Evolutionary conservation across 2,113 vertebrate genomes (phyloP).

Genomic region (Microcebus ravelobensis): DNA sequence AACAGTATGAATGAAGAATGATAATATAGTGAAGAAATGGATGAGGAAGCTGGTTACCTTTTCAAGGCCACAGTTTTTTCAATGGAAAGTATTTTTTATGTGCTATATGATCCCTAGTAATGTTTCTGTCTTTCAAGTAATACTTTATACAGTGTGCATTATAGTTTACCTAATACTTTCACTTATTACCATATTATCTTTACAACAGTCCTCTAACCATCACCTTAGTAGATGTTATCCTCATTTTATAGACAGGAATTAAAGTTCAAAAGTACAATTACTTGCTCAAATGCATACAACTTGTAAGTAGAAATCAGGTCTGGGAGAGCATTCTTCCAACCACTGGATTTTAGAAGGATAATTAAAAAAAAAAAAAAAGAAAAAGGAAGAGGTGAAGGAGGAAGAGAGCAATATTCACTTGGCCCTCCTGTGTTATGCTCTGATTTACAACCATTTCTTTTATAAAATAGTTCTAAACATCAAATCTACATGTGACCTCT

Average conservation of each 20-base stretch:
- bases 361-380: background rate
- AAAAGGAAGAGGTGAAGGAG: background rate
- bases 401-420: background rate
- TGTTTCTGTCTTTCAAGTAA: background rate
- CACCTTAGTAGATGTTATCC: background rate
- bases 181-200: background rate
- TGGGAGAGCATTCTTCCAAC: background rate
- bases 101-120: background rate
- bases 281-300: background rate
- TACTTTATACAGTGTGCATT: background rate
- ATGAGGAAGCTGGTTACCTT: background rate
- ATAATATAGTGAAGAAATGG: background rate
- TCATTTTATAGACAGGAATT: background rate
- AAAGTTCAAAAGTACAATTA: background rate
- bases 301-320: background rate
- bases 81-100: background rate
- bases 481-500: background rate
- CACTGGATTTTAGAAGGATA: background rate
- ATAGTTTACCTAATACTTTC: background rate
- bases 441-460: background rate
- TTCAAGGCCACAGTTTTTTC: background rate
- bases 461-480: slow-evolving; percentile 5
- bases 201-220: background rate
- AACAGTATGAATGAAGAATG: slow-evolving; percentile 7
- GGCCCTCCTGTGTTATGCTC: background rate